phyloP scores from a whole-genome alignment of 2,113 vertebrate species.

The Nycticebus coucang region DNA sequence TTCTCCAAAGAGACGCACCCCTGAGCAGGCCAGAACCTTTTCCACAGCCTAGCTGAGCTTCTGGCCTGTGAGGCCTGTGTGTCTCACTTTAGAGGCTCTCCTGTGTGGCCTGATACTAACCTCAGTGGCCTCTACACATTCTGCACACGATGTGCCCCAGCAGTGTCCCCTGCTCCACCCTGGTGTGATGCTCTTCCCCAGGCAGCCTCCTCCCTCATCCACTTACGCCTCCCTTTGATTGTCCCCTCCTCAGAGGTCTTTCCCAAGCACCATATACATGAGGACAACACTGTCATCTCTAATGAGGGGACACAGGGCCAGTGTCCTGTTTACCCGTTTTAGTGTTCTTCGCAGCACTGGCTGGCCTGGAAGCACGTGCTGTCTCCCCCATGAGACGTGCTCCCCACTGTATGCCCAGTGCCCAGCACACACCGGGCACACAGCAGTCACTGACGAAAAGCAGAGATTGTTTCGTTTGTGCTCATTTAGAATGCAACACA shows the following conservation, averaged over 20 bases:
- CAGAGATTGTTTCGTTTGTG: accelerated
- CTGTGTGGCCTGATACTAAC: not conserved
- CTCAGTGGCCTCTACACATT: accelerated
- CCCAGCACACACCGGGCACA: not conserved
- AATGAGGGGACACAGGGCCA: accelerated
- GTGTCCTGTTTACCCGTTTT: not conserved
- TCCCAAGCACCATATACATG: not conserved
- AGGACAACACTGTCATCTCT: not conserved
- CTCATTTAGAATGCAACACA: not conserved
- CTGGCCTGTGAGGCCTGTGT: not conserved
- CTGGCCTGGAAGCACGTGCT: accelerated
- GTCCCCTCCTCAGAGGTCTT: no score
- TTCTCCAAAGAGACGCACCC: not conserved
- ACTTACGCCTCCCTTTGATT: not conserved
- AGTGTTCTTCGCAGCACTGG: accelerated
- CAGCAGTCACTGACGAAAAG: not conserved
- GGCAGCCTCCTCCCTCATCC: not conserved
- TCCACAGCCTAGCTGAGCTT: not conserved
- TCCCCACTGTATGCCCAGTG: accelerated
- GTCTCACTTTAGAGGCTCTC: not conserved
- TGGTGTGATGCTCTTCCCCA: not conserved
- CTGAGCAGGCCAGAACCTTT: not conserved
- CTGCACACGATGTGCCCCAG: not conserved
- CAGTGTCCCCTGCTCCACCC: not conserved
- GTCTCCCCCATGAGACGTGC: no score